Base-by-base conservation (phyloP, 2,888 invertebrate species). In the Nudaria mundana region DNA sequence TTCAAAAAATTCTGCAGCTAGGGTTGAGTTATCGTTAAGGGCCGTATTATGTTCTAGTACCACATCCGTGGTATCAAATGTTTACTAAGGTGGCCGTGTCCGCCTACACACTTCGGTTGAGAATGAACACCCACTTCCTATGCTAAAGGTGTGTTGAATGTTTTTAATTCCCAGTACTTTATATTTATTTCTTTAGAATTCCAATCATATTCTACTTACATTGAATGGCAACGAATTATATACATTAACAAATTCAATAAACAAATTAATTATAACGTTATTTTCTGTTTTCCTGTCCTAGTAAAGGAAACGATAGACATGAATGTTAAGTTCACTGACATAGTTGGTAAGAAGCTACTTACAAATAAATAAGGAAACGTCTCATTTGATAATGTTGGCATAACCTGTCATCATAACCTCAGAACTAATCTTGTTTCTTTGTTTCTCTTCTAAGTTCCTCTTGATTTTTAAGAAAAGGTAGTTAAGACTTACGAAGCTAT, bases 51-150 rank as follows among this genome's bases (percentile, higher is more conserved):
- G 45, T 52, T 45, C 43, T 48, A 56, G 47, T 56, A 61, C 72
- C 65, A 60, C 69, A 66, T 69, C 63, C 61, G 50, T 33, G 54
- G 61, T 65, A 43, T 70, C 60, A 51, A 61, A 63, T 72, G 48
- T 71, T 59, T 59, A 62, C 52, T 51, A 47, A 56, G 53, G 48
- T 50, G 49, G 42, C 54, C 48, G 42, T 49, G 48, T 52, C 56
- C 46, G 44, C 57, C 52, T 48, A 52, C 48, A 23, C 47, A 37
- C 52, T 35, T 35, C 31, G 34, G 30, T 15, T 36, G 20, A 41
- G 41, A 26, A 26, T 26, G 16, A 11, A 48, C 50, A 15, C 34
- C 29, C 33, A 55, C 52, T 49, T 49, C 52, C 44, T 41, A 29
- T 33, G 44, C 30, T 37, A 40, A 49, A 49, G 39, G 40, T 48